phyloP scores from a whole-genome alignment of 2,113 vertebrate species.

The Bambusicola thoracicus region DNA sequence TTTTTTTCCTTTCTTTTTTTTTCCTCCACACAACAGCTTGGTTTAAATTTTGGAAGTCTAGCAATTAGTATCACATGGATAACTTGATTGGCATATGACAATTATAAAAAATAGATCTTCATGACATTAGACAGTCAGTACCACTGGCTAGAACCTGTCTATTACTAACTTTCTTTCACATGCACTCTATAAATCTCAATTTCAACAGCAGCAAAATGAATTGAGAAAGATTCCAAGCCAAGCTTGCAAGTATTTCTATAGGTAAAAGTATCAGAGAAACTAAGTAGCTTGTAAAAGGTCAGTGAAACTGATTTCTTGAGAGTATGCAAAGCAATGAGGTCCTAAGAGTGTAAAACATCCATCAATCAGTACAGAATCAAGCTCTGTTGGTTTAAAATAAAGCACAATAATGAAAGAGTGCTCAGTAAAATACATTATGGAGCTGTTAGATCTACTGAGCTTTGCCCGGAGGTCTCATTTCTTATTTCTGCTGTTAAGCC shows the following conservation, averaged over 20 bases:
- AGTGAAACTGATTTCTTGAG: background rate
- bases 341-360: background rate
- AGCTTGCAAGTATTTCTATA: background rate
- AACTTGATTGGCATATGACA: background rate
- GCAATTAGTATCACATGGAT: background rate
- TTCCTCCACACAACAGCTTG: background rate
- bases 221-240: background rate
- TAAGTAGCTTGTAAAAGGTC: background rate
- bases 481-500: background rate
- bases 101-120: background rate
- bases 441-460: background rate
- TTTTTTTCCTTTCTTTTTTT: background rate
- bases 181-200: background rate
- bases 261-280: background rate
- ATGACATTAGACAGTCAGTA: background rate
- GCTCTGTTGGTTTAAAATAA: background rate
- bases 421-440: background rate
- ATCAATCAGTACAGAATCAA: background rate
- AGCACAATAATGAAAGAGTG: background rate
- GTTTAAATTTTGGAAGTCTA: background rate
- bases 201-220: background rate
- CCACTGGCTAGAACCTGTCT: background rate
- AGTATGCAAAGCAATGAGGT: background rate
- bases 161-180: background rate
- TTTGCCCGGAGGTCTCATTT: background rate